Base-by-base conservation (phyloP, 2,113 vertebrate genomes). In the Pomatostomus ruficeps region DNA sequence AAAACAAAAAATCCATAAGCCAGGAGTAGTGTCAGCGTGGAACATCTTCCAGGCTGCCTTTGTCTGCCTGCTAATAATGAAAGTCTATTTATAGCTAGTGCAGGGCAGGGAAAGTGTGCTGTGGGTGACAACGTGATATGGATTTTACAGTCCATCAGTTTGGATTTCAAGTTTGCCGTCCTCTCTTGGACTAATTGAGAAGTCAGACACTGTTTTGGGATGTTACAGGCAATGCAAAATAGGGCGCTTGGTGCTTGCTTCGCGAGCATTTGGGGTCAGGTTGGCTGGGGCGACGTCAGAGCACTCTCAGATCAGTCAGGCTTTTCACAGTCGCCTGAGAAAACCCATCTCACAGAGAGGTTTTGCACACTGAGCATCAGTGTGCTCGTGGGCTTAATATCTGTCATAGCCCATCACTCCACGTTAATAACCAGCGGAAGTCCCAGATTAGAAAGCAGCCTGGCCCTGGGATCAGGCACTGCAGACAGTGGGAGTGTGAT, bases 21-120 rank as follows among this genome's bases (percentile, higher is more conserved):
- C 72, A 77, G 74, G 82, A 93, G 90, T 86, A 85, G 93, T 87
- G 81, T 85, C 76, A 68, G 88, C 2, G 7, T 92, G 85, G 74
- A 96, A 85, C 82, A 92, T 91, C 93, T 96, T 96, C 89, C 85
- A 92, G 82, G 92, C 93, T 96, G 94, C 82, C 58, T 96, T 97
- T 97, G 96, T 96, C 91, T 96, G 88, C 90, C 91, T 88, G 89
- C 91, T 97, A 97, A 94, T 95, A 97, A 97, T 91, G 80, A 87
- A 96, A 91, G 3, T 88, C 93, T 97, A 97, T 97, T 97, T 97
- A 92, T 96, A 96, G 95, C 95, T 81, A 40, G 91, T 55, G 82
- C 84, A 78, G 91, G 94, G 88, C 92, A 72, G 92, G 52, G 70
- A 79, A 83, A 95, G 73, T 94, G 95, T 95, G 95, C 95, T 95